A percentile compares a stretch with the other conserved stretches of the same genome.
phyloP scores from a whole-genome alignment of 2,797 vertebrate species.

The Morus bassanus region DNA sequence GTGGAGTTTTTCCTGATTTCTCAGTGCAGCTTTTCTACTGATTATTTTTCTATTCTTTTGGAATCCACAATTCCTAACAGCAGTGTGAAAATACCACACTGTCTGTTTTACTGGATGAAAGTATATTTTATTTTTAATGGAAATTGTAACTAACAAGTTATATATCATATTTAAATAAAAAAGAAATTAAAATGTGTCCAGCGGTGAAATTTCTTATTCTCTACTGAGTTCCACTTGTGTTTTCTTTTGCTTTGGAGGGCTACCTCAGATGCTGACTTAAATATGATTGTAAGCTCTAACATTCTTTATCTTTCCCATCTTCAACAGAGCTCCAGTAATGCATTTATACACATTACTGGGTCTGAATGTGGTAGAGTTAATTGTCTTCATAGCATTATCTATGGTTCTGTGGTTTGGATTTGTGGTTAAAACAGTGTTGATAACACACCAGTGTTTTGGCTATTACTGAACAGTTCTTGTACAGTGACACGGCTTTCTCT shows the following conservation, averaged over 20 bases:
- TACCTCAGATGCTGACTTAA: neutral
- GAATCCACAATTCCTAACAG: neutral
- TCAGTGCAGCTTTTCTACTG: neutral
- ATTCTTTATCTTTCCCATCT: neutral
- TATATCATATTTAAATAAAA: neutral
- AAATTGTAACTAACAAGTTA: neutral
- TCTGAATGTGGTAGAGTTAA: neutral
- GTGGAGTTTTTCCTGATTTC: neutral
- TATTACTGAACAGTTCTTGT: neutral
- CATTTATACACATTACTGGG: rapidly evolving
- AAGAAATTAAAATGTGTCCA: neutral
- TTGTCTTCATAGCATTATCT: neutral
- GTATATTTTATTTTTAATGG: neutral
- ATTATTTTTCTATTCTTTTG: neutral
- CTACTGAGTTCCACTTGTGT: neutral
- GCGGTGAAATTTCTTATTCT: neutral
- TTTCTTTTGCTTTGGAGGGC: neutral
- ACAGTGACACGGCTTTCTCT: neutral
- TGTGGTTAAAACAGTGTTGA: neutral
- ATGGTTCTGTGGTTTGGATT: rapidly evolving
- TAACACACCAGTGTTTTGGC: neutral
- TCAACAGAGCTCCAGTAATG: neutral
- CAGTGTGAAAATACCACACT: neutral
- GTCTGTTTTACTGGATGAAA: neutral
- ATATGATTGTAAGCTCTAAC: neutral